Evolutionary conservation across 2,113 vertebrate genomes (phyloP), one percentile per base, ranked within the genome.

Genomic region (Rynchops niger): DNA sequence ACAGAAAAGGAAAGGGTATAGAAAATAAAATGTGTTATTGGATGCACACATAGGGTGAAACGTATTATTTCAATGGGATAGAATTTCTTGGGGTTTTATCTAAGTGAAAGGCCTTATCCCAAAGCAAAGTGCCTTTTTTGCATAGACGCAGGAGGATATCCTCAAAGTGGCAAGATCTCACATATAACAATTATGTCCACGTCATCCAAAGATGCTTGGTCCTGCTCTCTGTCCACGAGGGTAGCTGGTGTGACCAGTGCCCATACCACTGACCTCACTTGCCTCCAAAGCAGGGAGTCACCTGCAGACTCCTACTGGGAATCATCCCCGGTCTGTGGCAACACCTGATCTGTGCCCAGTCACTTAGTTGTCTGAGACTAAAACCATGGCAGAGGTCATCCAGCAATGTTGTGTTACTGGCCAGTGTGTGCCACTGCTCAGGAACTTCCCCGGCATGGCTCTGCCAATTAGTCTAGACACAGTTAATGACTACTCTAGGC

Each of bases 121-220:
- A 88, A 9, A 32, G 27, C 5, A 82, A 50, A 86, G 9, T 15
- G 22, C 1, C 4, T 45, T 77, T 90, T 90, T 73, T 86, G 32
- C 38, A 86, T 2, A 66, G 58, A 32, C 7, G 5, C 20, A 73
- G 36, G 12, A 81, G 55, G 42, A 66, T 11, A 85, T 25, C 55
- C 21, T 78, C 27, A 9, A 55, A 62, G 12, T 8, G 9, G 2
- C 16, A 62, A 42, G 30, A n/a, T 32, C 15, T 91, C 47, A n/a
- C 13, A 32, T 7, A 3, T 4, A 72, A 58, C 1, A 1, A 49
- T 62, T 14, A 45, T 6, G 5, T 59, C 45, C 43, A 1, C 19
- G 34, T 45, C 62, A 45, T 9, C 12, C 55, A 70, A 38, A 62
- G 53, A 26, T 45, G 36, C 25, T 72, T 12, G 58, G 63, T 38